A percentile compares a stretch with the other conserved stretches of the same genome.
Evolutionary conservation across 2,888 invertebrate genomes (phyloP).

Genomic region (Hylaea fasciaria): DNA sequence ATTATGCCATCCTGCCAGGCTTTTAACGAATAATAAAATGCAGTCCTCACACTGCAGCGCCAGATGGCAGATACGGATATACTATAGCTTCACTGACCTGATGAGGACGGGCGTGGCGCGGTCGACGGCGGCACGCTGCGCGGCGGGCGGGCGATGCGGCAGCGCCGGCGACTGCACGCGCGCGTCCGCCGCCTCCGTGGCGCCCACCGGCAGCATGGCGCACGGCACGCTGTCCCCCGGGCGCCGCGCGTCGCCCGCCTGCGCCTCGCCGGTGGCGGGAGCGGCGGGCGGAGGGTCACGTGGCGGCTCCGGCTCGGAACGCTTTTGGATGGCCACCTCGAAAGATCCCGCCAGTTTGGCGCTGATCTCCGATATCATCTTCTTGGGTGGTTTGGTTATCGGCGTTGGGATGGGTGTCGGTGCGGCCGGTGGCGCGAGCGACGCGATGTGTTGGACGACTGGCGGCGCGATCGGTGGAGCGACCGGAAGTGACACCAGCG

Average conservation of each 20-base stretch:
- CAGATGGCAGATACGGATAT: too few relatives aligned
- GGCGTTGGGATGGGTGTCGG: constrained; percentile 56
- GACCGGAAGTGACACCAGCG: constrained; percentile 30
- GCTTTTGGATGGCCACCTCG: constrained; percentile 60
- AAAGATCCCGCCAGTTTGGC: constrained; percentile 71
- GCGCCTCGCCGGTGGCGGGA: constrained; percentile 46
- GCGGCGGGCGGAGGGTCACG: constrained; percentile 42
- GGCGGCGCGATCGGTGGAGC: constrained; percentile 27
- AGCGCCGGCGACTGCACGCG: constrained; percentile 78
- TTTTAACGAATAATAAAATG: too few relatives aligned
- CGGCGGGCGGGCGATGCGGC: constrained; percentile 72
- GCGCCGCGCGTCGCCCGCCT: constrained; percentile 52
- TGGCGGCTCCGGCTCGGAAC: constrained; percentile 37
- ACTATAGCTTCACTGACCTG: constrained; percentile 50
- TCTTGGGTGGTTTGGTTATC: constrained; percentile 75
- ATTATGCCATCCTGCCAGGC: too few relatives aligned
- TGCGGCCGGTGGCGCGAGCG: constrained; percentile 6
- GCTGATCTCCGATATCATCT: constrained; percentile 78
- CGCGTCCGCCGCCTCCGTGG: constrained; percentile 73
- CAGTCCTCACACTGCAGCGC: too few relatives aligned
- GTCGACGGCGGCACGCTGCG: constrained; percentile 59
- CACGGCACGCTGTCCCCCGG: constrained; percentile 62
- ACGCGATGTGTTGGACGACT: constrained; percentile 28
- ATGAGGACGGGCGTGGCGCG: constrained; percentile 73
- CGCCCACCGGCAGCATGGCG: constrained; percentile 70